Evolutionary conservation across 1,140 invertebrate genomes (phyloP), one percentile per base, ranked within the genome.

Genomic region (Aethina tumida): DNA sequence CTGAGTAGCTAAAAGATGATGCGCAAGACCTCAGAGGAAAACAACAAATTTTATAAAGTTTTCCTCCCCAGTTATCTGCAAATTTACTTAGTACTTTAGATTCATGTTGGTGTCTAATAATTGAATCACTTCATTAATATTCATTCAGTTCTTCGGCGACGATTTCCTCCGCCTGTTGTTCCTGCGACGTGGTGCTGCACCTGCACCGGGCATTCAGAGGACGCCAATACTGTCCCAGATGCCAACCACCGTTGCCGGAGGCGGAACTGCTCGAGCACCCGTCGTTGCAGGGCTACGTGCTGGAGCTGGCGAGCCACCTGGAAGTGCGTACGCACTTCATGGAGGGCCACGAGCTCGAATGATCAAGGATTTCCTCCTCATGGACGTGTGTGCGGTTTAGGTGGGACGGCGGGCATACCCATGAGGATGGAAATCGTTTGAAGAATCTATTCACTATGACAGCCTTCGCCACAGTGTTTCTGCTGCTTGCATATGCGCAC

Each of bases 111-210:
- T n/a, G n/a, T n/a, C n/a, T n/a, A n/a, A n/a, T n/a, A n/a, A n/a
- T n/a, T n/a, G n/a, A n/a, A n/a, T n/a, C n/a, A n/a, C n/a, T n/a
- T n/a, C n/a, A n/a, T n/a, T n/a, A n/a, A n/a, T n/a, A n/a, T 85
- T 85, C 59, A 66, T 89, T 37, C 76, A 85, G 62, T 95, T 96
- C 66, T 86, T 94, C 64, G 87, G 88, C 13, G 92, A 96, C 64
- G 90, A 96, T 58, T 96, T 96, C 66, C 70, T 96, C 39, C 77
- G 91, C 35, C 69, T 92, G 30, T 66, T 96, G 31, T 67, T 95
- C 36, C 69, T 95, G 91, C 69, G 85, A 87, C 67, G 79, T 89
- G 51, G 81, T 86, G 19, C 65, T 95, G 36, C 78, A 84, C 42
- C 65, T 91, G 51, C 91, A 97, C 65, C 75, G 85, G 38, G 78